phyloP scores from a whole-genome alignment of 2,113 vertebrate genomes.

The Nothoprocta pentlandii region DNA sequence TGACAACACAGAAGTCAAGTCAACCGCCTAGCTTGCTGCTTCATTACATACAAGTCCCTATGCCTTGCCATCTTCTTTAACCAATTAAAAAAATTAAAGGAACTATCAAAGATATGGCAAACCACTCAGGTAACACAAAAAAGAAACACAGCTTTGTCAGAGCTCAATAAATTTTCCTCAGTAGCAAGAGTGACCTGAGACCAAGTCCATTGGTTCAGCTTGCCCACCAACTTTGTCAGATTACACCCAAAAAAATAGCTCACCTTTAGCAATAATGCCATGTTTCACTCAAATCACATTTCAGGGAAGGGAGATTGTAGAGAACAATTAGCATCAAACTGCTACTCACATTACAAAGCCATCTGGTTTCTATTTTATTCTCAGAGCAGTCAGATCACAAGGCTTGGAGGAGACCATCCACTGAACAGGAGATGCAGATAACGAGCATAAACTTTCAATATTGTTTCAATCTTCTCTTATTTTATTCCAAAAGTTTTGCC shows the following conservation, averaged over 20 bases:
- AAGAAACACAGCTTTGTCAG: neutral
- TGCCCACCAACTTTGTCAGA: conserved; percentile 39
- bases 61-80: neutral
- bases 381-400: neutral
- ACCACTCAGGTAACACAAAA: neutral
- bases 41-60: neutral
- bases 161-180: neutral
- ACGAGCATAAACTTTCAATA: conserved; percentile 10
- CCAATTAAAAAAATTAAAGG: neutral
- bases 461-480: neutral
- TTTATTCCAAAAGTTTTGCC: conserved; percentile 14
- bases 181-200: neutral
- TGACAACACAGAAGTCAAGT: neutral
- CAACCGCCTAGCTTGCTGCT: neutral
- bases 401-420: conserved; percentile 31
- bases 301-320: conserved; percentile 39
- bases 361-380: conserved; percentile 67
- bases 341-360: conserved; percentile 61
- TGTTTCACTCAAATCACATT: conserved; percentile 54
- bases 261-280: conserved; percentile 55
- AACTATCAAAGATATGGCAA: neutral
- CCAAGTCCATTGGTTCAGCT: conserved; percentile 59
- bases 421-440: neutral
- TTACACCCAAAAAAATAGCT: conserved; percentile 46
- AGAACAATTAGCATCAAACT: conserved; percentile 70